phyloP scores from a whole-genome alignment of 92 coral and sea anemone species.

The Zoanthus sociatus region DNA sequence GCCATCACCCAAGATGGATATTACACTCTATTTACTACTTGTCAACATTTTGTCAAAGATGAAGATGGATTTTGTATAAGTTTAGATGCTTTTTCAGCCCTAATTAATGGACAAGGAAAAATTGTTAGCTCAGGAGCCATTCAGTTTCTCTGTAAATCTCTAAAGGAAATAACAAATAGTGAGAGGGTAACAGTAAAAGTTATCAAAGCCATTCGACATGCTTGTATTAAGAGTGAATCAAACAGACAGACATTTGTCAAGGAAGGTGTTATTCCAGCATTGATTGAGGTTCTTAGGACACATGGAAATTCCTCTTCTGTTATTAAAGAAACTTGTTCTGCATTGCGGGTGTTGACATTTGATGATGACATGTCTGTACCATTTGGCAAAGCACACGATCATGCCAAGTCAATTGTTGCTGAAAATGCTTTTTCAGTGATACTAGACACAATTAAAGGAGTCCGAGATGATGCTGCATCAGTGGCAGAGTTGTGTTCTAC shows the following conservation, averaged over 20 bases:
- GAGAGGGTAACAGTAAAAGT: slow-evolving; percentile 45
- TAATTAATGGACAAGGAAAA: slow-evolving; percentile 75
- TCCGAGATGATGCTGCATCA: slow-evolving; percentile 54
- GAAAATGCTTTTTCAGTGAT: slow-evolving; percentile 75
- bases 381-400: slow-evolving; percentile 91
- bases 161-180: slow-evolving; percentile 63
- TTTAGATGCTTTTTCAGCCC: slow-evolving; percentile 72
- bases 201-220: slow-evolving; percentile 50
- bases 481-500: slow-evolving; percentile 83
- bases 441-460: slow-evolving; percentile 59
- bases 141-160: slow-evolving; percentile 62
- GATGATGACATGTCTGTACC: slow-evolving; percentile 94
- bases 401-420: slow-evolving; percentile 86
- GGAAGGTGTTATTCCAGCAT: slow-evolving; percentile 67
- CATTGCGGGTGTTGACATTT: slow-evolving; percentile 81
- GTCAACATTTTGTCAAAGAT: slow-evolving; percentile 56
- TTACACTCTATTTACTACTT: slow-evolving; percentile 55
- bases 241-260: slow-evolving; percentile 84
- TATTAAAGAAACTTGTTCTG: slow-evolving; percentile 74
- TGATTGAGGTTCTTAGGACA: slow-evolving; percentile 64
- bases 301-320: slow-evolving; percentile 44
- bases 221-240: slow-evolving; percentile 85
- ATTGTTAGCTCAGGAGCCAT: slow-evolving; percentile 64
- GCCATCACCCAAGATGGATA: slow-evolving; percentile 82
- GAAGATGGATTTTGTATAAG: slow-evolving; percentile 54